A percentile compares a stretch with the other conserved stretches of the same genome.
Evolutionary conservation across 2,113 vertebrate species (phyloP).

Genomic region (Uria aalge): DNA sequence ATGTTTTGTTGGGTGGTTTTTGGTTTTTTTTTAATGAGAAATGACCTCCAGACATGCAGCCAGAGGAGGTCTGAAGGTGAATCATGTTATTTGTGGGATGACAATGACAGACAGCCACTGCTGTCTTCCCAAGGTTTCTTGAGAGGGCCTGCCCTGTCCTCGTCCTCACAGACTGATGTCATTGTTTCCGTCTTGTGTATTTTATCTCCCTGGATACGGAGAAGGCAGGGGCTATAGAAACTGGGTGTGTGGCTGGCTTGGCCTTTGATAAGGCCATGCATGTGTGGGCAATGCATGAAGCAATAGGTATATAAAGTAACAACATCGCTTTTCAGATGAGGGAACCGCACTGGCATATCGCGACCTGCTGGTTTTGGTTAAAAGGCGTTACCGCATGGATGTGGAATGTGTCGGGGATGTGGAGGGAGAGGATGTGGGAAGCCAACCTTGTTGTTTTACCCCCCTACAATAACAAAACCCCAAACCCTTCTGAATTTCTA

Average conservation of each 20-base stretch:
- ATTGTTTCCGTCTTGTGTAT: slow-evolving; percentile 57
- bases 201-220: slow-evolving; percentile 57
- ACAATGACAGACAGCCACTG: neutral
- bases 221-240: slow-evolving; percentile 3
- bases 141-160: neutral
- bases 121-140: neutral
- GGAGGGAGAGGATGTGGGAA: slow-evolving; percentile 30
- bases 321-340: neutral
- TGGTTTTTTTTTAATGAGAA: neutral
- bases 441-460: neutral
- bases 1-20: neutral
- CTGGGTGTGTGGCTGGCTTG: slow-evolving; percentile 45
- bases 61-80: neutral
- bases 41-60: neutral
- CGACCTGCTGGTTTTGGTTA: slow-evolving; percentile 28
- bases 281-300: slow-evolving; percentile 30
- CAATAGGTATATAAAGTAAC: slow-evolving; percentile 15
- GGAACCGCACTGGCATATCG: neutral
- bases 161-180: slow-evolving; percentile 14
- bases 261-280: slow-evolving; percentile 35
- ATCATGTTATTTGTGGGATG: neutral
- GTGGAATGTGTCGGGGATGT: neutral
- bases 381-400: slow-evolving; percentile 14
- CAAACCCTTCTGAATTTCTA: slow-evolving; percentile 17
- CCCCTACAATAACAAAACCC: slow-evolving; percentile 6